Base-by-base conservation (phyloP, 2,113 vertebrate genomes). In the Fulica atra region DNA sequence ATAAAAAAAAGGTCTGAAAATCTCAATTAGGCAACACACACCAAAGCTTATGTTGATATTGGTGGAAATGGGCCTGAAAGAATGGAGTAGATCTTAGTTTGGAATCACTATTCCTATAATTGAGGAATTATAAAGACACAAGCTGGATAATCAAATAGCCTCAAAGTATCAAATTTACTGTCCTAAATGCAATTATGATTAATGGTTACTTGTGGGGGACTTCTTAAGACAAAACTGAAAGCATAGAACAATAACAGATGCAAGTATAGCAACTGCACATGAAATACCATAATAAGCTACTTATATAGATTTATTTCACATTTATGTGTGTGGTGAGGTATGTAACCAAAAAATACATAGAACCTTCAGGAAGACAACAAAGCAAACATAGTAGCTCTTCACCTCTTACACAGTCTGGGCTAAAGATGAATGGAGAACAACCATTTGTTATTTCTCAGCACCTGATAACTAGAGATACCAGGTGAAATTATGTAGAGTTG, bases 1-100 rank as follows among this genome's bases (percentile, higher is more conserved):
- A 56, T 38, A 68, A 66, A 18, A 7, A 10, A 51, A 64, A 71
- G 25, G 15, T 46, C 29, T 91, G 50, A 86, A 91, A 80, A 81
- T 35, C 23, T 35, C 5, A 38, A 3, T 35, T 65, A 83, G 3
- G 0, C 0, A 70, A 44, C 2, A 4, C 19, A 48, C 7, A 53
- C 16, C 6, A 57, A 86, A 81, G 17, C 2, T 8, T 80, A 56
- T 35, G 25, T 8, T 2, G 11, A 38, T 86, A 38, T 20, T 26
- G 20, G 36, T 48, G 16, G 18, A 81, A 73, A 84, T 35, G 26
- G 33, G 8, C 29, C 44, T 86, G 57, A 77, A 94, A 86, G 42
- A 29, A 6, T 60, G 6, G 35, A 72, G 10, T 65, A 44, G 29
- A 57, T 25, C 40, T 84, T 77, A 48, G 50, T 88, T 86, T 73